Evolutionary conservation across 1,140 invertebrate genomes (phyloP), one percentile per base, ranked within the genome.

Genomic region (Wasmannia auropunctata): DNA sequence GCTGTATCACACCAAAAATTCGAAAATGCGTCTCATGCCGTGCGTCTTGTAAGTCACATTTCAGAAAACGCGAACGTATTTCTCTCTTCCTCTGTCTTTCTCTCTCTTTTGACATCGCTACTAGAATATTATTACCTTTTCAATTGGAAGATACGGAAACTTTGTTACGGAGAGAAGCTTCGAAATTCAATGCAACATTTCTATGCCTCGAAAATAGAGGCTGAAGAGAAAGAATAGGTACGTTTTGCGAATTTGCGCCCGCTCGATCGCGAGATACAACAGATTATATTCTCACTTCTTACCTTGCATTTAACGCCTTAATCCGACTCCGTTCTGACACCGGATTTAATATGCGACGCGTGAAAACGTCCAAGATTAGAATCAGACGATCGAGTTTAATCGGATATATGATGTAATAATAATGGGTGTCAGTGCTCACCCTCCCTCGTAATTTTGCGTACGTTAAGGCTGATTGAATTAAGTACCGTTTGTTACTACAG

Each of bases 1-100:
- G 22, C 31, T 14, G 8, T 22, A 10, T 34, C 22, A 16, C 10
- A 19, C 4, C 46, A n/a, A 34, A 54, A 31, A 16, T 60, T 56
- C 79, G 37, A 74, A 74, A 72, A 83, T 31, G 28, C 34, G n/a
- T n/a, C n/a, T n/a, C n/a, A n/a, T n/a, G 34, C 14, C 46, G 28
- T 40, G 76, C 34, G 25, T 56, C 11, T 70, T 46, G 46, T 58
- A 46, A 58, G 25, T 72, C 37, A 56, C 63, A 69, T 81, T 28
- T 25, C 63, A 25, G 22, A 51, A 67, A 80, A 67, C 22, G 65
- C 51, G 19, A n/a, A 7, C 49, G 16, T 37, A 3, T 49, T 10
- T 46, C 16, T 34, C 11, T 60, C 28, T 22, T 0, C 7, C 43
- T 22, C 7, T 63, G 16, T 14, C 3, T n/a, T 31, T 31, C 16